Percentiles rank a stretch among this genome's conserved stretches.
phyloP scores from a whole-genome alignment of 30 jellyfish, hydroid and myxozoan species.

The Mastigias papua region DNA sequence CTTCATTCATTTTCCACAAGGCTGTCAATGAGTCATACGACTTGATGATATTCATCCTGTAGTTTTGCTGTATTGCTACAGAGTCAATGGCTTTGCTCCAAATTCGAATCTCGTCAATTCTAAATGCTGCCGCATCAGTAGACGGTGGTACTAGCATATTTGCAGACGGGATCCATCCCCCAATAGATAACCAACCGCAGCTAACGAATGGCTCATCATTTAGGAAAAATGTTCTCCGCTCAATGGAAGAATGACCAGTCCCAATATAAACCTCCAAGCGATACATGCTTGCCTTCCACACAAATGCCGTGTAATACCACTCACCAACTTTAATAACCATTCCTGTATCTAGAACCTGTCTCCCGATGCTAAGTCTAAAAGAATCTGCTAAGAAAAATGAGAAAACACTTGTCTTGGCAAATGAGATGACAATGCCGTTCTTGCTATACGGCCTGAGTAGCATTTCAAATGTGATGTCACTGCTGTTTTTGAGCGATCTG shows the following conservation, averaged over 20 bases:
- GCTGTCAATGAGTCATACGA: conserved; percentile 49
- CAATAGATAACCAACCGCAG: conserved; percentile 64
- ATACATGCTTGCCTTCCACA: conserved; percentile 27
- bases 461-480: conserved; percentile 53
- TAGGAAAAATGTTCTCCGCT: conserved; percentile 49
- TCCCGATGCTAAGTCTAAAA: conserved; percentile 36
- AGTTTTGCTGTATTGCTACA: conserved; percentile 61
- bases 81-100: conserved; percentile 64
- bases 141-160: conserved; percentile 48
- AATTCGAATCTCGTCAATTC: conserved; percentile 52
- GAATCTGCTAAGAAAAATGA: conserved; percentile 33
- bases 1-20: conserved; percentile 65
- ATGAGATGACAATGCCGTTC: conserved; percentile 47
- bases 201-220: conserved; percentile 17
- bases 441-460: conserved; percentile 51
- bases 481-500: conserved; percentile 17
- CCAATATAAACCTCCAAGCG: conserved; percentile 48
- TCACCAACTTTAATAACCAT: background rate
- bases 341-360: conserved; percentile 36
- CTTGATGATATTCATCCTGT: conserved; percentile 31
- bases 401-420: conserved; percentile 38
- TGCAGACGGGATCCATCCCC: conserved; percentile 58
- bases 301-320: conserved; percentile 53
- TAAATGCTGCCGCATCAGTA: conserved; percentile 13
- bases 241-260: background rate